Evolutionary conservation across 2,888 invertebrate species (phyloP), one percentile per base, ranked within the genome.

Genomic region (Pterobdella sp.): DNA sequence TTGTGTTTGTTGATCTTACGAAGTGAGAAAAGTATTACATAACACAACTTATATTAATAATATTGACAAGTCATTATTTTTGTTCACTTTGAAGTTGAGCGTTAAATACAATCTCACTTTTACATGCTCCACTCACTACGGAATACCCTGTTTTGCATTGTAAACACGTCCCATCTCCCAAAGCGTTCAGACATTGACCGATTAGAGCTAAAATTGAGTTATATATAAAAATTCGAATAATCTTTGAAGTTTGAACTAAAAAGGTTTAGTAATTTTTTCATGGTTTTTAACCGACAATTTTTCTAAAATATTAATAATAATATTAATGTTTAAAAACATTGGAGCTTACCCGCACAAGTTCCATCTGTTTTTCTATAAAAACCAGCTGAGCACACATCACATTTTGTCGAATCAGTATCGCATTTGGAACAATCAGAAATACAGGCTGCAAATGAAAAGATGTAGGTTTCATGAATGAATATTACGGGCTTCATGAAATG

Each of bases 61-160:
- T n/a, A n/a, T n/a, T n/a, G n/a, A n/a, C n/a, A n/a, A n/a, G n/a
- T n/a, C n/a, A n/a, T n/a, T n/a, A n/a, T n/a, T n/a, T n/a, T n/a
- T n/a, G n/a, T n/a, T n/a, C n/a, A n/a, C n/a, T n/a, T n/a, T n/a
- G n/a, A n/a, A n/a, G n/a, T n/a, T n/a, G n/a, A n/a, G n/a, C n/a
- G n/a, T n/a, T n/a, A n/a, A n/a, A n/a, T n/a, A n/a, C n/a, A n/a
- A n/a, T n/a, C 66, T 26, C n/a, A 69, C 69, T 29, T 49, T 52
- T 29, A 26, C 69, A 69, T 2, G 1, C 42, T 3, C 32, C 49
- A 31, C 34, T 52, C 14, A 69, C 34, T 29, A 69, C 31, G 26
- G 37, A 49, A 26, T 69, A 69, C 1, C 69, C 69, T 14, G 31
- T 49, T 4, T 3, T 52, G 69, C 69, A 69, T 31, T 69, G 69